These are phyloP conservation scores for Gymnocephalus cernua DNA, from an alignment of 2,113 vertebrate species.

Conservation along the genomic window DNA sequence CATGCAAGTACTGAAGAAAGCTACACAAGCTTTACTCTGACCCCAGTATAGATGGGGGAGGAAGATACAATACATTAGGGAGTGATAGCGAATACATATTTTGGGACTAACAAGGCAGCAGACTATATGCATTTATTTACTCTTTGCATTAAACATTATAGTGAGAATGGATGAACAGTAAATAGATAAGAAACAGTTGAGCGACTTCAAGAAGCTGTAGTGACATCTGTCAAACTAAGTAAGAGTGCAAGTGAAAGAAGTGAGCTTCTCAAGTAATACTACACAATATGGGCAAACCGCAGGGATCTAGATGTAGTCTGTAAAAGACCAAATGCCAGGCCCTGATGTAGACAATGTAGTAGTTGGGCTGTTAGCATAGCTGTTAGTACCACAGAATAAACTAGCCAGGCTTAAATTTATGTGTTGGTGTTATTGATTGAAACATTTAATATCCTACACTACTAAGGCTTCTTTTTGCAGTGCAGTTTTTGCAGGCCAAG, in stretches of 20 bases:
- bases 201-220: neutral
- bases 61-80: neutral
- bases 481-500: neutral
- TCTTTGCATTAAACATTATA: neutral
- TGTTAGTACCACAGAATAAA: conserved; percentile 6
- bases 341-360: neutral
- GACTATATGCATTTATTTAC: neutral
- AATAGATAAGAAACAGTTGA: neutral
- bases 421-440: neutral
- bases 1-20: neutral
- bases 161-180: neutral
- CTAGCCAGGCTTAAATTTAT: neutral
- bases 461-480: conserved; percentile 10
- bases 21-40: conserved; percentile 1
- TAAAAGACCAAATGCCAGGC: neutral
- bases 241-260: neutral
- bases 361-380: neutral
- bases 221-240: neutral
- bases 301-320: neutral
- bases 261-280: neutral
- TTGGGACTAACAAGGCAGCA: neutral
- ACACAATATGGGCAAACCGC: neutral
- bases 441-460: neutral
- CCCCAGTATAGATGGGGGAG: neutral
- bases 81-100: neutral